phyloP scores from a whole-genome alignment of 2,888 invertebrate genomes.

The Sthenelais limicola region DNA sequence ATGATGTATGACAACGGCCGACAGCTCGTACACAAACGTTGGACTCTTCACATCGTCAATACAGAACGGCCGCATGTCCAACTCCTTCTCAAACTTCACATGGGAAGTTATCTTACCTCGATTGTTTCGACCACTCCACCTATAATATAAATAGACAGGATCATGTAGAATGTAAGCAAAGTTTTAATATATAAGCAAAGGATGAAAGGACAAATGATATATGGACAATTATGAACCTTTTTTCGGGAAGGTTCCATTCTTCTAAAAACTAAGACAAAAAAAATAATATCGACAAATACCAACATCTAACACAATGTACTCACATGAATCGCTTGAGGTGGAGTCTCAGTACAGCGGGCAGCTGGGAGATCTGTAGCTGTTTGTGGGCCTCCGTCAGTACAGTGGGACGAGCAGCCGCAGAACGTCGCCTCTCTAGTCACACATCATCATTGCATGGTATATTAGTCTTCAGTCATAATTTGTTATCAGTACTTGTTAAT shows the following conservation, averaged over 20 bases:
- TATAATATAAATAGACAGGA: constrained; percentile 46
- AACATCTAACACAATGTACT: constrained; percentile 33
- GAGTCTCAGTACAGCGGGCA: constrained; percentile 68
- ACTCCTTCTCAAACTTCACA: constrained; percentile 64
- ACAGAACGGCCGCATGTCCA: constrained; percentile 67
- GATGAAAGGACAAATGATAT: neutral
- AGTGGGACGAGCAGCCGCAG: constrained; percentile 43
- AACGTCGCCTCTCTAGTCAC: constrained; percentile 45
- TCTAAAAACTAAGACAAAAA: neutral
- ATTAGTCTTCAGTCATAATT: too few relatives aligned
- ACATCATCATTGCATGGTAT: constrained; percentile 3
- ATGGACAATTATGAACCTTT: neutral
- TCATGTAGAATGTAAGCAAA: neutral
- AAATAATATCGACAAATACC: neutral
- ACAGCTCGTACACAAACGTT: constrained; percentile 58
- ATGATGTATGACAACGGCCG: constrained; percentile 70
- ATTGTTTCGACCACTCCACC: constrained; percentile 68
- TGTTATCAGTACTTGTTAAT: too few relatives aligned
- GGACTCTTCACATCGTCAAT: constrained; percentile 25
- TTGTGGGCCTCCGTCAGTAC: constrained; percentile 64
- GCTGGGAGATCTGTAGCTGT: constrained; percentile 60
- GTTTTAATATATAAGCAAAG: neutral
- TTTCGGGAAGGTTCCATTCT: too few relatives aligned
- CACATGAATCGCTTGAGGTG: constrained; percentile 71
- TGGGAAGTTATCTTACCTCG: constrained; percentile 69